Percentiles rank a stretch among this genome's conserved stretches.
phyloP scores from a whole-genome alignment of 2,888 invertebrate species.

The Drosophila meridiana region DNA sequence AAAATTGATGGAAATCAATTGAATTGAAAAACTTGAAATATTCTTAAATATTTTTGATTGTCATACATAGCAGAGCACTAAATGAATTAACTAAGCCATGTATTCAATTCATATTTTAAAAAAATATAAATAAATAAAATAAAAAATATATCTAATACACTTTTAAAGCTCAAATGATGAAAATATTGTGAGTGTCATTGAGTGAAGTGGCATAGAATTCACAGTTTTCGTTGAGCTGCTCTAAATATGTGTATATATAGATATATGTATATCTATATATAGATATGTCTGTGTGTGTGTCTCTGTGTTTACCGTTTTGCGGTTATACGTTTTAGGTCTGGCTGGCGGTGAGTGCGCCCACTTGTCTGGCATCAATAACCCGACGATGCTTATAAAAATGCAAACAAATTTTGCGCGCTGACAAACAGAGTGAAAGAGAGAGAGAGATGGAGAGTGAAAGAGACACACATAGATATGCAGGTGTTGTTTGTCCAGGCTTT shows the following conservation, averaged over 20 bases:
- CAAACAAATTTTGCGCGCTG: conserved; percentile 68
- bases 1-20: conserved; percentile 19
- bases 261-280: conserved; percentile 7
- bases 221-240: conserved; percentile 33
- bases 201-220: conserved; percentile 19
- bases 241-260: conserved; percentile 20
- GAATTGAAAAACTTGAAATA: not conserved
- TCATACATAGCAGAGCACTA: not conserved
- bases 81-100: conserved; percentile 24
- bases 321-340: conserved; percentile 49
- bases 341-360: conserved; percentile 10
- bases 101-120: conserved; percentile 19
- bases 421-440: conserved; percentile 4
- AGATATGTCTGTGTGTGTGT: conserved; percentile 17
- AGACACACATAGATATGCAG: conserved; percentile 25
- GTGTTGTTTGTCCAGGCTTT: conserved; percentile 54
- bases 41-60: too few species aligned
- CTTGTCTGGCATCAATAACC: conserved; percentile 72
- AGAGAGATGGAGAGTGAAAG: not conserved
- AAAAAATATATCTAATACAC: conserved; percentile 19
- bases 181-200: conserved; percentile 22
- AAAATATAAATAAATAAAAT: not conserved
- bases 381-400: conserved; percentile 76
- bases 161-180: conserved; percentile 9
- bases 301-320: conserved; percentile 60